Evolutionary conservation across 1,140 invertebrate species (phyloP).

Genomic region (Amphibalanus amphitrite): DNA sequence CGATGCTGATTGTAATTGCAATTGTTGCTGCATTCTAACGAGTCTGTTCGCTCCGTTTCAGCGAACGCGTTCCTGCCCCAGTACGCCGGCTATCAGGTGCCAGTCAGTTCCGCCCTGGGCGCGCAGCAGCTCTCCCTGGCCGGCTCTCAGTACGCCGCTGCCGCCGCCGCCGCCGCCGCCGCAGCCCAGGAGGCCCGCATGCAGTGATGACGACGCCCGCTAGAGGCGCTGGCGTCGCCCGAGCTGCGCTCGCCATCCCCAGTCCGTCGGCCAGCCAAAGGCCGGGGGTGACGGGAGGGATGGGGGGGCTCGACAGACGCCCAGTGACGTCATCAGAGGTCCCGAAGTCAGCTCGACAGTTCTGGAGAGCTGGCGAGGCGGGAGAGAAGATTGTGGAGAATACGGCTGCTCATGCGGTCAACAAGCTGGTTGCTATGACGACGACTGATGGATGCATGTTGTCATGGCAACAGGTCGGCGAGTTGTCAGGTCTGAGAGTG

Average conservation of each 20-base stretch:
- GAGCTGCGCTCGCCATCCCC: too few species aligned
- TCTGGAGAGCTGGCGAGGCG: too few species aligned
- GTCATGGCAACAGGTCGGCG: background rate
- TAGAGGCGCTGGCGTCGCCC: background rate
- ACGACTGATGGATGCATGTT: background rate
- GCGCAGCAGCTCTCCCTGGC: background rate
- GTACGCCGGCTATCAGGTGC: background rate
- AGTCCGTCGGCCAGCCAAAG: too few species aligned
- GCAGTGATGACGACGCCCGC: background rate
- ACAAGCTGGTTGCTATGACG: too few species aligned
- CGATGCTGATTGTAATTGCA: too few species aligned
- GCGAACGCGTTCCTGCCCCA: background rate
- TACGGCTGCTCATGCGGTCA: too few species aligned
- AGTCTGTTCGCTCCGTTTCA: background rate
- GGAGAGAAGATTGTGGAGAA: too few species aligned
- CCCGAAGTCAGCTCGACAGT: too few species aligned
- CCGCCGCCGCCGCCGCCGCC: too few species aligned
- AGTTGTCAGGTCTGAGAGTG: background rate
- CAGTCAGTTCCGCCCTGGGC: background rate
- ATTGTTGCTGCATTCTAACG: background rate
- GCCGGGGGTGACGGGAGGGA: too few species aligned
- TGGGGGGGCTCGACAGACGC: too few species aligned
- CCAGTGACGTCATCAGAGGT: too few species aligned
- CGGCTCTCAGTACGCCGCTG: background rate
- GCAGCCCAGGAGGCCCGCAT: background rate